Evolutionary conservation across 2,113 vertebrate species (phyloP).

Genomic region (Mormyrus lacerda): DNA sequence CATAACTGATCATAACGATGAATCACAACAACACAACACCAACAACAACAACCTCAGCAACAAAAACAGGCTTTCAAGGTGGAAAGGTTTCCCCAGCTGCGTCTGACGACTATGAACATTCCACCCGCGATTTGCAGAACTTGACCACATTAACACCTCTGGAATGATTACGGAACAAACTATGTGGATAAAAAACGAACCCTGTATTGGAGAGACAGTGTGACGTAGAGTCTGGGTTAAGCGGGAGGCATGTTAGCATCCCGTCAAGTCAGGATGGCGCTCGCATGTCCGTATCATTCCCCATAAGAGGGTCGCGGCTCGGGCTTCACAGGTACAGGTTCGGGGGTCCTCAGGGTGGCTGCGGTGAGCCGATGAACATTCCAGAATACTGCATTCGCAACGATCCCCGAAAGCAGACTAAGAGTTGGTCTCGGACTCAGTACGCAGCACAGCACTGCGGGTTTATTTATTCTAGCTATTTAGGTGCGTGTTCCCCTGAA

Average conservation of each 20-base stretch:
- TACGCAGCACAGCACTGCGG: neutral
- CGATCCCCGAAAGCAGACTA: neutral
- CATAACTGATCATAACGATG: neutral
- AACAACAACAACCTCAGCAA: neutral
- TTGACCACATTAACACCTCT: neutral
- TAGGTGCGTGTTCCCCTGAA: slow-evolving; percentile 13
- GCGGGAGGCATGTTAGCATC: neutral
- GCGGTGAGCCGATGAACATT: neutral
- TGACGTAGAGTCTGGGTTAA: neutral
- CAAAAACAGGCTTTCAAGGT: neutral
- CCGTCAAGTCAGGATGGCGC: neutral
- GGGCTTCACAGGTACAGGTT: neutral
- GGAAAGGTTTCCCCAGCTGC: neutral
- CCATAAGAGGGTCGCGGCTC: neutral
- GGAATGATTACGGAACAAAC: neutral
- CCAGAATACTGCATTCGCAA: neutral
- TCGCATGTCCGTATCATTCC: neutral
- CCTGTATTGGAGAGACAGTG: neutral
- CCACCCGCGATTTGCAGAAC: neutral
- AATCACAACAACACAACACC: neutral
- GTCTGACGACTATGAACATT: neutral
- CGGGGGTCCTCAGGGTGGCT: neutral
- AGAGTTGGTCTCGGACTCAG: neutral
- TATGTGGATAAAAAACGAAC: neutral
- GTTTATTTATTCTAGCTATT: slow-evolving; percentile 23